phyloP scores from a whole-genome alignment of 2,888 invertebrate species.

The Diaphora mendica region DNA sequence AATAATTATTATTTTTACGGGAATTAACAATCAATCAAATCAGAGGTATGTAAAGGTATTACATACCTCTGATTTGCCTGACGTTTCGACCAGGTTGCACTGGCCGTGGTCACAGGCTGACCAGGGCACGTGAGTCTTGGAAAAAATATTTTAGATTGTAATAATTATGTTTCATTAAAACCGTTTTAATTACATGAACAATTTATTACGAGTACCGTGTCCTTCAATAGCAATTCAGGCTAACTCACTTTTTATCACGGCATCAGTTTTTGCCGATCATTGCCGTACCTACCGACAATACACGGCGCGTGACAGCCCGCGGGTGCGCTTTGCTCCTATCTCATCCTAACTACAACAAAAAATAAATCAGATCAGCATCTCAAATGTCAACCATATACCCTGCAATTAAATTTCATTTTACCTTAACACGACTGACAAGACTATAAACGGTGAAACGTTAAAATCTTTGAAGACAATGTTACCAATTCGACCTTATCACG shows the following conservation, averaged over 20 bases:
- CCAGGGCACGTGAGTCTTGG: too few relatives aligned
- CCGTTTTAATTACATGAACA: slow-evolving; percentile 43
- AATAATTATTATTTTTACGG: too few relatives aligned
- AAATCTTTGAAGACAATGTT: slow-evolving; percentile 32
- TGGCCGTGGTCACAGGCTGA: too few relatives aligned
- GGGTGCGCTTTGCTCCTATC: slow-evolving; percentile 76
- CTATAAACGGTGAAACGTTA: slow-evolving; percentile 39
- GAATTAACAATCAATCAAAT: too few relatives aligned
- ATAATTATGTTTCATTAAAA: slow-evolving; percentile 35
- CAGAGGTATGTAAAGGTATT: too few relatives aligned
- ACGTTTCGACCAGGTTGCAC: too few relatives aligned
- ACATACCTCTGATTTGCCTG: too few relatives aligned
- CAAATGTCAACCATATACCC: slow-evolving; percentile 45
- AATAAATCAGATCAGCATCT: slow-evolving; percentile 43
- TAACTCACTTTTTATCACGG: slow-evolving; percentile 65
- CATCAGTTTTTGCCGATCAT: slow-evolving; percentile 66
- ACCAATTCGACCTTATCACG: slow-evolving; percentile 48
- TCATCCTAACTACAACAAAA: slow-evolving; percentile 64
- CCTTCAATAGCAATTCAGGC: slow-evolving; percentile 47
- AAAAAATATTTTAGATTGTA: slow-evolving; percentile 13
- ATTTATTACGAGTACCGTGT: slow-evolving; percentile 49
- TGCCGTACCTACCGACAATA: slow-evolving; percentile 63
- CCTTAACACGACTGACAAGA: slow-evolving; percentile 14
- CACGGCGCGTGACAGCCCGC: slow-evolving; percentile 81
- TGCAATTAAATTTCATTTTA: slow-evolving; percentile 21